phyloP scores from a whole-genome alignment of 1,140 invertebrate species.

The Archegozetes longisetosus region DNA sequence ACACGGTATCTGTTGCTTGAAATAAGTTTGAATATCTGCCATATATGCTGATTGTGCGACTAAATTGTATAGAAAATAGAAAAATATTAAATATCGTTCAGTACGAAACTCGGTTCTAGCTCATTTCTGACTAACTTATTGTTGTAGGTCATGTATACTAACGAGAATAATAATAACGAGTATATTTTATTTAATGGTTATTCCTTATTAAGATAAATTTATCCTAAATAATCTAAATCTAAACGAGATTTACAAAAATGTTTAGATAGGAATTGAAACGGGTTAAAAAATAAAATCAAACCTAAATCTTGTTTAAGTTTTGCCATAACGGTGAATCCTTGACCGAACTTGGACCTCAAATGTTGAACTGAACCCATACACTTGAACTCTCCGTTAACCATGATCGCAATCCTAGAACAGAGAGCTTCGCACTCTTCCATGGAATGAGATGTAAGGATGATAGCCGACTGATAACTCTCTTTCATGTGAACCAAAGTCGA shows the following conservation, averaged over 20 bases:
- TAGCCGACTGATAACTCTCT: not conserved
- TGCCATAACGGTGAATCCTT: conserved; percentile 51
- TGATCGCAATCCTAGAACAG: conserved; percentile 65
- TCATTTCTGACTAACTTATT: too few species aligned
- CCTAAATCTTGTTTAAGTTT: conserved; percentile 21
- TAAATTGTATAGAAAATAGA: too few species aligned
- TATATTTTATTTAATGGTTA: too few species aligned
- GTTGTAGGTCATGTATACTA: too few species aligned
- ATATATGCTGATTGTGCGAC: not conserved
- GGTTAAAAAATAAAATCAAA: too few species aligned
- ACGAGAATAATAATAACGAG: too few species aligned
- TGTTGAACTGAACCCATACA: conserved; percentile 54
- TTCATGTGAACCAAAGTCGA: conserved; percentile 20
- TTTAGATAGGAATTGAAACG: too few species aligned
- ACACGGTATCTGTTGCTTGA: not conserved
- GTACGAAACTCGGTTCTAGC: too few species aligned
- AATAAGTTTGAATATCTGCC: not conserved
- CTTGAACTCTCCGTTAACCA: conserved; percentile 63
- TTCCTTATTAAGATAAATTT: too few species aligned
- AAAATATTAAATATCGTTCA: too few species aligned
- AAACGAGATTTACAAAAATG: too few species aligned
- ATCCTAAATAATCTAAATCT: too few species aligned
- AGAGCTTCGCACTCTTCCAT: conserved; percentile 76
- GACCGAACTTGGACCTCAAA: conserved; percentile 55
- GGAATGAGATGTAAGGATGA: conserved; percentile 28